These are phyloP conservation scores for Mustela erminea DNA, from an alignment of 2,797 vertebrate genomes.

Conservation along the genomic window DNA sequence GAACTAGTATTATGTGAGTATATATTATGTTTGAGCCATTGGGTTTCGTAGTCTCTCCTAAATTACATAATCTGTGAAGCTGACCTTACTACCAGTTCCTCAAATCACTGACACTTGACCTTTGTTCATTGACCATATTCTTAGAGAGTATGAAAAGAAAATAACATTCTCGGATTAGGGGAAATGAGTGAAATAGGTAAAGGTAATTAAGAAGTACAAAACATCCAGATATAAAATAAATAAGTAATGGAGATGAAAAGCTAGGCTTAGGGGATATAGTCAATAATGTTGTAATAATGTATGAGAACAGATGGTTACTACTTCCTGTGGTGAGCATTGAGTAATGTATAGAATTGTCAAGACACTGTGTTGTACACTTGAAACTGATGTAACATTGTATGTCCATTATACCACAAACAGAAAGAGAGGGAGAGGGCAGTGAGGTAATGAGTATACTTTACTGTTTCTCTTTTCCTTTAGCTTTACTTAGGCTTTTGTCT, in stretches of 20 bases:
- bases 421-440: background rate
- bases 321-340: background rate
- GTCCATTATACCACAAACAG: background rate
- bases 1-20: background rate
- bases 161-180: background rate
- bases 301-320: background rate
- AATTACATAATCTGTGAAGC: background rate
- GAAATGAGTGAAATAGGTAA: background rate
- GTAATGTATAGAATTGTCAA: background rate
- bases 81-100: background rate
- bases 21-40: background rate
- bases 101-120: background rate
- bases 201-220: background rate
- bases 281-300: background rate
- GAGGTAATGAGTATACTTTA: background rate
- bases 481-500: background rate
- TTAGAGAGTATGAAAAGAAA: background rate
- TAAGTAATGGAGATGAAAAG: background rate
- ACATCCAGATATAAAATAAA: background rate
- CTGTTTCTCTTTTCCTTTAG: background rate
- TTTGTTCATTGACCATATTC: background rate
- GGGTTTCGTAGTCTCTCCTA: background rate
- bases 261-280: background rate
- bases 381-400: background rate
- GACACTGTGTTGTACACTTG: background rate